Evolutionary conservation across 1,140 invertebrate genomes (phyloP).

Genomic region (Leptopilina clavipes): DNA sequence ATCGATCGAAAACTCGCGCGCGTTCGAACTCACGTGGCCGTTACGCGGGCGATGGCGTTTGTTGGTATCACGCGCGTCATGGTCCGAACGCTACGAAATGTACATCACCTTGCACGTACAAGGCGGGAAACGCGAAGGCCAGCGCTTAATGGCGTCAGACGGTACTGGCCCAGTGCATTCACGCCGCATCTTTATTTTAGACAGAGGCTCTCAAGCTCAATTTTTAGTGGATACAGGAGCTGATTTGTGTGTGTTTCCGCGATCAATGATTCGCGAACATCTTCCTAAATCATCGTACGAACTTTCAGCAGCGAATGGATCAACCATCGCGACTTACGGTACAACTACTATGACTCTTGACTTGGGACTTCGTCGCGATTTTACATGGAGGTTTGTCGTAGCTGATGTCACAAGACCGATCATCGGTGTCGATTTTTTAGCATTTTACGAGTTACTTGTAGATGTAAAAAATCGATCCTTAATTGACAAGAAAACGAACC

Average conservation of each 20-base stretch:
- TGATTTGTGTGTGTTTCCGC: constrained; percentile 44
- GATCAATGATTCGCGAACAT: neutral
- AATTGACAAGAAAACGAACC: constrained; percentile 54
- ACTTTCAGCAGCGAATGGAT: constrained; percentile 52
- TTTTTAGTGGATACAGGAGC: too few species aligned
- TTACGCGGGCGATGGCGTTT: neutral
- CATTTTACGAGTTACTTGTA: constrained; percentile 59
- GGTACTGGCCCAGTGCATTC: neutral
- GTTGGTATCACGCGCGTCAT: constrained; percentile 37
- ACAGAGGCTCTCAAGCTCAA: constrained; percentile 18
- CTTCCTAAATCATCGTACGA: constrained; percentile 45
- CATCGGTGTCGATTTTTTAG: constrained; percentile 51
- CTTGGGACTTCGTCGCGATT: constrained; percentile 59
- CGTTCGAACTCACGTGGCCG: neutral
- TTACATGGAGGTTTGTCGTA: constrained; percentile 66
- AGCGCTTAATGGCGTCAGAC: constrained; percentile 39
- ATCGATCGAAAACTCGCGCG: neutral
- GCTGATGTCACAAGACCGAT: constrained; percentile 60
- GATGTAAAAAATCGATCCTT: constrained; percentile 55
- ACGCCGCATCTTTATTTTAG: constrained; percentile 44
- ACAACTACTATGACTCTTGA: constrained; percentile 56
- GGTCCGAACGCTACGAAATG: constrained; percentile 12
- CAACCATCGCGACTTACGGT: constrained; percentile 64
- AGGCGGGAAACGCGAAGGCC: constrained; percentile 15
- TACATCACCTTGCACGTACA: neutral